Base-by-base conservation (phyloP, 2,797 vertebrate genomes). In the Emydoidea blandingii region DNA sequence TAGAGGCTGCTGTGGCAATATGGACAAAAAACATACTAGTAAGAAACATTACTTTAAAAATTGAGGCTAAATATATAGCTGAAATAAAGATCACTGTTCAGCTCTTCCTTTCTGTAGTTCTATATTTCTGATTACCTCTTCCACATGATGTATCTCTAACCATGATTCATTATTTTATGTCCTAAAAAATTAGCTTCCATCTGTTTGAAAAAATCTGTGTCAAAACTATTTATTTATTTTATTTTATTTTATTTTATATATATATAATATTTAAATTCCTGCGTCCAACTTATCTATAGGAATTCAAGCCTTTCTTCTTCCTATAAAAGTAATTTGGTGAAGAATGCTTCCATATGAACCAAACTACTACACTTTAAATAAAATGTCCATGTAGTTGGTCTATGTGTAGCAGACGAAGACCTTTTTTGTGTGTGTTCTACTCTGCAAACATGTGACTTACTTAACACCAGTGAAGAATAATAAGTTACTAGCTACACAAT, bases 141-240 rank as follows among this genome's bases (percentile, higher is more conserved):
- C 44, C 86, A 11, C 88, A 62, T 85, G 5, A 6, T 5, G 1
- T 27, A 81, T 78, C 89, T 93, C 86, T 81, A 62, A 54, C 81
- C 94, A 92, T 96, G 93, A 96, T 93, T 96, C 92, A 96, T n/a
- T 56, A 59, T 88, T 83, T 57, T 94, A 59, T 12, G 23, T 90
- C 87, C 92, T 96, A 83, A 74, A 96, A 85, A 92, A 94, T 91
- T 83, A 92, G 1, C 0, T 16, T 41, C 81, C 49, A 92, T 81
- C n/a, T 16, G 29, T 94, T 95, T 81, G 34, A 4, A 18, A 57
- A 81, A 95, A 83, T 81, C 41, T 0, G 1, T 65, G 86, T 91
- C 44, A 44, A 44, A 44, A 44, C 44, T 44, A 5, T 41, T 7
- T 44, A 44, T 44, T 6, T 37, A 37, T n/a, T n/a, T n/a, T n/a